Base-by-base conservation (phyloP, 2,113 vertebrate species). In the Perca flavescens region DNA sequence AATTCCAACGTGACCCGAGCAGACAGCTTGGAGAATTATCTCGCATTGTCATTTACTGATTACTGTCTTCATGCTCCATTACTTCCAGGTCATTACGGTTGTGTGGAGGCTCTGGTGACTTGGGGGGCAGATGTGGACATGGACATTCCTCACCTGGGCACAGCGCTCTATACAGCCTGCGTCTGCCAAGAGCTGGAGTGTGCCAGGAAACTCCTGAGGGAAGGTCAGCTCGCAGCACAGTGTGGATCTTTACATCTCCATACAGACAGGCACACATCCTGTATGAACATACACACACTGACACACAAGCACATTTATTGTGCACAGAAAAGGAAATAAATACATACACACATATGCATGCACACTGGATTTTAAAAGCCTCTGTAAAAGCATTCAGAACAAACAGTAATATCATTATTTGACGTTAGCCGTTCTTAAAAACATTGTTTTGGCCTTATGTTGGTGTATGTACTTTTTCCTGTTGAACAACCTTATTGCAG, bases 91-190 rank as follows among this genome's bases (percentile, higher is more conserved):
- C 96, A 97, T 93, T 96, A 96, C 12, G 96, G 97, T 46, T 98
- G 97, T 77, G 95, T 99, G 56, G 97, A 97, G 85, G 94, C 95
- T 12, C 94, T 99, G 86, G 95, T 99, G 76, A 96, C 96, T 66
- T 98, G 97, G 96, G 97, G 97, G 65, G 95, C 96, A 82, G 97
- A 99, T 57, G 96, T 99, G 86, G 98, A 99, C 91, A 96, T 96
- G 91, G 96, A 98, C 74, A 96, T 97, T 91, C 97, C 97, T 92
- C 96, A 98, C 75, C 88, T 97, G 94, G 98, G 98, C 88, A 99
- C 98, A 0, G 96, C 97, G 53, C 96, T 99, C 16, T 99, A 99
- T 36, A 96, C 96, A 6, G 97, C 98, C 63, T 99, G 97, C 73
- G 34, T 95, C 83, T 96, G 96, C 80, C 96, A 96, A 88, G 96